A percentile compares a stretch with the other conserved stretches of the same genome.
phyloP scores from a whole-genome alignment of 2,113 vertebrate species.

The Halcyon senegalensis region DNA sequence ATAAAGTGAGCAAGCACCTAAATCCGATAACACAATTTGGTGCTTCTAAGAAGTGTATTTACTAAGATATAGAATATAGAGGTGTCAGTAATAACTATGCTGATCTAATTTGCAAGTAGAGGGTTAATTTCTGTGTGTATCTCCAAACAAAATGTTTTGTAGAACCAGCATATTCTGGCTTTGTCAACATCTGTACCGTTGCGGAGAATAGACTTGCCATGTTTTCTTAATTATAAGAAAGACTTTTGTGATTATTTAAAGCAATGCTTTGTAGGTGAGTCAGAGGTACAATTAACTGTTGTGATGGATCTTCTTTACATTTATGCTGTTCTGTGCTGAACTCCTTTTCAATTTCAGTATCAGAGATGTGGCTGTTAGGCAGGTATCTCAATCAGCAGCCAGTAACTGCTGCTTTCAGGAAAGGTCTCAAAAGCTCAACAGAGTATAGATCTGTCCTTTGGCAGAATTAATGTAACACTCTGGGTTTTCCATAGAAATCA shows the following conservation, averaged over 20 bases:
- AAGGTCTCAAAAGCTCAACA: not conserved
- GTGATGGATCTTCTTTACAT: not conserved
- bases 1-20: not conserved
- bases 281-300: not conserved
- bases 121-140: not conserved
- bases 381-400: not conserved
- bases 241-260: not conserved
- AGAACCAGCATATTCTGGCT: not conserved
- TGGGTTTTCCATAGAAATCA: not conserved
- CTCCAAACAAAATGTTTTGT: not conserved
- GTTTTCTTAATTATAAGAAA: slow-evolving; percentile 18
- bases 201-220: not conserved
- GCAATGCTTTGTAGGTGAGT: not conserved
- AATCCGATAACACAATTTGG: not conserved
- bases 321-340: not conserved
- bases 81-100: not conserved
- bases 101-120: not conserved
- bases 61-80: not conserved
- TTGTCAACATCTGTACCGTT: not conserved
- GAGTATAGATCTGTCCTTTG: not conserved
- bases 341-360: not conserved
- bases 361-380: not conserved
- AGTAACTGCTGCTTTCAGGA: not conserved
- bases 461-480: not conserved
- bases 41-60: not conserved